Evolutionary conservation across 1,140 invertebrate species (phyloP), one percentile per base, ranked within the genome.

Genomic region (Acromyrmex heyeri): DNA sequence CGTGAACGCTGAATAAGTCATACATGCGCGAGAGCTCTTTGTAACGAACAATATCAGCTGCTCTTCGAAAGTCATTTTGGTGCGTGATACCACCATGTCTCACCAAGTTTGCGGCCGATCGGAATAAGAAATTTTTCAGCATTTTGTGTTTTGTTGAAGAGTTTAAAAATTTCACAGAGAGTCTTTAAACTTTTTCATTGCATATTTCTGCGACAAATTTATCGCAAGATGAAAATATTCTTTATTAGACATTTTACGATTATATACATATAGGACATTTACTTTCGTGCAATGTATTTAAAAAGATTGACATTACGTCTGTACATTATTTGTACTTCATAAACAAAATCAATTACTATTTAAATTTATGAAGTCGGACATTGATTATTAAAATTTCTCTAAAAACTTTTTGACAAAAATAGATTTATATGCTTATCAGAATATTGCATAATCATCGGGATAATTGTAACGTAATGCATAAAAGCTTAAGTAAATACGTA

Each of bases 401-500:
- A 18, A 18, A 44, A 44, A 10, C 38, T 53, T 79, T 21, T 69
- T n/a, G 30, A 6, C 0, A 30, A 48, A 7, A 69, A 16, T 21
- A 21, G 48, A 70, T 44, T 57, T 21, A 14, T 14, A 48, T 73
- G 24, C 24, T 72, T 38, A 14, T 82, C 34, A 30, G 67, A 72
- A 82, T 44, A 72, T 73, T 55, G 67, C 38, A 38, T 72, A 82
- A 82, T 82, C 55, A 62, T 38, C 34, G 21, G 44, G 61, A 72
- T 70, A 72, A 61, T 82, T 24, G 24, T 86, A 86, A 88, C 21
- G 24, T 86, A 86, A 88, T 16, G 30, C 79, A 86, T 59, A 73
- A 55, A 57, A 78, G 81, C 81, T 79, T 67, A 57, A 62, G 27
- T 55, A 82, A 73, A 57, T 57, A 50, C 12, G 48, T 12, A 12